Evolutionary conservation across 2,888 invertebrate species (phyloP).

Genomic region (Agrotis exclamationis): DNA sequence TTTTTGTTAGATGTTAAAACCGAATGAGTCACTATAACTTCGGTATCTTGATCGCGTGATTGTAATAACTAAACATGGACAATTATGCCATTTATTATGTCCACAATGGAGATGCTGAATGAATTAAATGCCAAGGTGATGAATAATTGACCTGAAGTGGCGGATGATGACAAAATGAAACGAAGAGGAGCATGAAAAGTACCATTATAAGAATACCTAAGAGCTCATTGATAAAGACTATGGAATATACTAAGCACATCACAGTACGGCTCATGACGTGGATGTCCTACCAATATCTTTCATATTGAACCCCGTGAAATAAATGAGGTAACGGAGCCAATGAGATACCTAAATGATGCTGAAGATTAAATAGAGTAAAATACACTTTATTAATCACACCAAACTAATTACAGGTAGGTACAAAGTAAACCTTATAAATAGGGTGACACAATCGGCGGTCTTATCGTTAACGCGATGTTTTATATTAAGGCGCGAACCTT

Average conservation of each 20-base stretch:
- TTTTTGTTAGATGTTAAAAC: constrained; percentile 20
- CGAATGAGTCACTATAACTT: constrained; percentile 32
- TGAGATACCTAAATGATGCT: no score
- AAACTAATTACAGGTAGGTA: no score
- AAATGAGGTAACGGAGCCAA: no score
- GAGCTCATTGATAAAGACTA: not conserved
- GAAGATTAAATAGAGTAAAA: no score
- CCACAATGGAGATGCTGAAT: constrained; percentile 24
- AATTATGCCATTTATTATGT: constrained; percentile 34
- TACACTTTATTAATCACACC: no score
- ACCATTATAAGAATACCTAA: constrained; percentile 1
- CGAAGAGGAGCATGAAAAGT: constrained; percentile 15
- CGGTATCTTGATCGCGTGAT: constrained; percentile 36
- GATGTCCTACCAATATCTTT: not conserved
- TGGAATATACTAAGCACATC: not conserved
- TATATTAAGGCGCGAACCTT: no score
- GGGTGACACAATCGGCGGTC: no score
- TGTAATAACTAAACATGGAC: constrained; percentile 11
- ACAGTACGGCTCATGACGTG: not conserved
- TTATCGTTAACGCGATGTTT: no score
- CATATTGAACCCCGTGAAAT: not conserved
- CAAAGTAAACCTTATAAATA: no score
- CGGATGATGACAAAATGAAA: constrained; percentile 27
- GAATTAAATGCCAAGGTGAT: constrained; percentile 37
- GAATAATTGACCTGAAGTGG: constrained; percentile 18